Base-by-base conservation (phyloP, 2,797 vertebrate species). In the Lycodopsis pacificus region DNA sequence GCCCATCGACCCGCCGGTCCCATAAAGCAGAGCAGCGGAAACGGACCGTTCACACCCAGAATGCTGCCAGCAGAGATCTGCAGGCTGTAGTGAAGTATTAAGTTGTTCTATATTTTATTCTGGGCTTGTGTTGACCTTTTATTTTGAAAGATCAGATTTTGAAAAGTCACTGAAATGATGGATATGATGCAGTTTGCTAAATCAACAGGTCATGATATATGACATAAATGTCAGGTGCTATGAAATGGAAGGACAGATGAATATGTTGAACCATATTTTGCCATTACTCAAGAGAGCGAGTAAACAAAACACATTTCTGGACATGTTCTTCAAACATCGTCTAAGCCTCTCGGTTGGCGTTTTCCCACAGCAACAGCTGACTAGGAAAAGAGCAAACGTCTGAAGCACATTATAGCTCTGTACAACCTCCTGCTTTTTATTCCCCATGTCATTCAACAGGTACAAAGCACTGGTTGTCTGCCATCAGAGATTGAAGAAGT, bases 1-100 rank as follows among this genome's bases (percentile, higher is more conserved):
- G 81, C 65, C 73, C 73, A 89, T 89, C 83, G 86, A 89, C 85
- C 86, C 40, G 17, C 57, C 69, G 58, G 38, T 27, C 38, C 73
- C 80, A 89, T 84, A 82, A 86, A 88, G 58, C 74, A 69, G 54
- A 64, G 67, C 61, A 56, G 65, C 67, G 68, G 65, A 62, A 68
- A 67, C 73, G n/a, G 62, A 71, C 42, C 49, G 73, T 84, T 87
- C 66, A 81, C 83, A 83, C 72, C 71, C 78, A 53, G 78, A 57
- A 13, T 14, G 4, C 64, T 59, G 58, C 57, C 58, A 62, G 42
- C 70, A 13, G 15, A 58, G 65, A 63, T 73, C 62, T 65, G 74
- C 65, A 46, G 70, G 19, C 53, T n/a, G 57, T 5, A 59, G 49
- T 64, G n/a, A 65, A 83, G 7, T 7, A 79, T 46, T 0, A 56